A percentile compares a stretch with the other conserved stretches of the same genome.
Evolutionary conservation across 2,888 invertebrate species (phyloP).

Genomic region (Thymelicus acteon): DNA sequence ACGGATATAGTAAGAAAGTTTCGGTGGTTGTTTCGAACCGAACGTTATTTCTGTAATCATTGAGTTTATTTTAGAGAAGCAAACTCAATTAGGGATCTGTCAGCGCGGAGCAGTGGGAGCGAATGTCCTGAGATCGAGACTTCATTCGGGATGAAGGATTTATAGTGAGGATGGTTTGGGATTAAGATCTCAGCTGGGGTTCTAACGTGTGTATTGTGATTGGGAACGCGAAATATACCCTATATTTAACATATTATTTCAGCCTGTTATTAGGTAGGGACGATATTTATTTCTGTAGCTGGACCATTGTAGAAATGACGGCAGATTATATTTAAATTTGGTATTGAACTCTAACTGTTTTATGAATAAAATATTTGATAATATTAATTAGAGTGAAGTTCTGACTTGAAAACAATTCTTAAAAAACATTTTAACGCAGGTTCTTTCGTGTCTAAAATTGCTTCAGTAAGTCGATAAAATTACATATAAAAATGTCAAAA

Average conservation of each 20-base stretch:
- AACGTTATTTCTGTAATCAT: neutral
- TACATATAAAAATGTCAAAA: too few species aligned
- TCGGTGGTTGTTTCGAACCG: neutral
- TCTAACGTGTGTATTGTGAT: conserved; percentile 35
- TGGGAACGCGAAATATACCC: conserved; percentile 25
- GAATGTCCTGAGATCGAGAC: conserved; percentile 37
- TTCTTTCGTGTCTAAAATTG: too few species aligned
- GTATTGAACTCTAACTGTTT: too few species aligned
- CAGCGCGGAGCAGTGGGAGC: conserved; percentile 35
- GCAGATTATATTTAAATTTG: too few species aligned
- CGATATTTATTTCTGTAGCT: too few species aligned
- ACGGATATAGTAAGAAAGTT: conserved; percentile 24
- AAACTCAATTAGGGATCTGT: conserved; percentile 32
- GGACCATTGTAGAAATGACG: too few species aligned
- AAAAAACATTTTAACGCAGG: too few species aligned
- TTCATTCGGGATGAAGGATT: conserved; percentile 43
- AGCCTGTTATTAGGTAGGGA: too few species aligned
- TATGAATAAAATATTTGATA: too few species aligned
- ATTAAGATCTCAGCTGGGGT: conserved; percentile 34
- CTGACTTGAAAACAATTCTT: too few species aligned
- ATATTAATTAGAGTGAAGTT: too few species aligned
- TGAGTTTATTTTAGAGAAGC: conserved; percentile 6
- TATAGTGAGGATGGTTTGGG: conserved; percentile 38
- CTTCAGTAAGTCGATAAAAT: too few species aligned
- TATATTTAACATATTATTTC: neutral